Conservation (phyloP, 1,140 invertebrate genomes). For the Cydia splendana region DNA sequence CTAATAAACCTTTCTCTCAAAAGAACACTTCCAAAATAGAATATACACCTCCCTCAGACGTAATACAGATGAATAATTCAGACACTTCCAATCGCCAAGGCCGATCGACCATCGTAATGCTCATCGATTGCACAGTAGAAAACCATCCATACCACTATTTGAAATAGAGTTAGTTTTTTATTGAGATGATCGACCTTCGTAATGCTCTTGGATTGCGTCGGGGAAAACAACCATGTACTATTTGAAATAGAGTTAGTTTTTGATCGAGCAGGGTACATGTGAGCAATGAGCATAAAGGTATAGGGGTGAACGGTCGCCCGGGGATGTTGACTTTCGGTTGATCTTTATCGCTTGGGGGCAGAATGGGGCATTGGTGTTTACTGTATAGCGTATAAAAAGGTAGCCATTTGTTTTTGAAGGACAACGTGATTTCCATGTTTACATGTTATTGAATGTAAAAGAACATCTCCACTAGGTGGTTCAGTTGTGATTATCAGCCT, state of each 20-base stretch:
- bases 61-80: neutral
- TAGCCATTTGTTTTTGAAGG: no score
- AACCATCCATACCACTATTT: neutral
- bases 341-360: neutral
- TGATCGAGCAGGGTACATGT: no score
- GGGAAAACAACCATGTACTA: no score
- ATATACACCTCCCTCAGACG: neutral
- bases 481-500: no score
- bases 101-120: neutral
- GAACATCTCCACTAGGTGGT: no score
- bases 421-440: no score
- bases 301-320: neutral
- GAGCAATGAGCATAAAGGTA: no score
- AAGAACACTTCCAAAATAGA: neutral
- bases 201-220: neutral
- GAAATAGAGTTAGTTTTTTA: neutral
- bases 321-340: conserved; percentile 5
- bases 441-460: no score
- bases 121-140: neutral
- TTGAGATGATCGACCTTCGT: neutral
- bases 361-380: no score
- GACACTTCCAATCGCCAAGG: neutral
- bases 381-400: no score
- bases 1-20: neutral
- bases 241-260: no score